Percentiles rank a stretch among this genome's conserved stretches.
Evolutionary conservation across 2,113 vertebrate genomes (phyloP).

Genomic region (Pheucticus melanocephalus): DNA sequence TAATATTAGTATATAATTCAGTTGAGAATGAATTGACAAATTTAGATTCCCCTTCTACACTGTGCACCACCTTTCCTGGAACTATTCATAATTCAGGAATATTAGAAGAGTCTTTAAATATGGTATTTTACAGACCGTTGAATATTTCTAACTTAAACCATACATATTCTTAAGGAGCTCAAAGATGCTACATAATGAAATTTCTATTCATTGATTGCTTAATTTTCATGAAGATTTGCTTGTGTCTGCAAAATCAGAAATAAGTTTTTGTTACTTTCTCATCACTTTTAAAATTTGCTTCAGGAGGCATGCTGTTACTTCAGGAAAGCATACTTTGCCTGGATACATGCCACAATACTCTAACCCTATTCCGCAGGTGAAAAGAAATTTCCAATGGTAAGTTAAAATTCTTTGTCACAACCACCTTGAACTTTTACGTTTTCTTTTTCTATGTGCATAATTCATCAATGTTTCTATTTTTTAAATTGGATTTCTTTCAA

Average conservation of each 20-base stretch:
- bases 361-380: not conserved
- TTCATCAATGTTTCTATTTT: not conserved
- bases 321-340: not conserved
- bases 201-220: not conserved
- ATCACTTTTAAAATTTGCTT: not conserved
- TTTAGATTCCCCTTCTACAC: not conserved
- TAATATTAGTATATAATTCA: slow-evolving; percentile 1
- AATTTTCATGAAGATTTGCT: slow-evolving; percentile 11
- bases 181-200: slow-evolving; percentile 2
- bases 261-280: not conserved
- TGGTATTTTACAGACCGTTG: slow-evolving; percentile 11
- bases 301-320: not conserved
- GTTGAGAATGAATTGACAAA: slow-evolving; percentile 1
- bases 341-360: not conserved
- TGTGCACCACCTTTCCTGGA: slow-evolving; percentile 8
- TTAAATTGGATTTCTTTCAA: not conserved
- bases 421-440: not conserved
- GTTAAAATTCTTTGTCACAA: not conserved
- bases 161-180: not conserved
- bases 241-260: slow-evolving; percentile 24
- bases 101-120: not conserved
- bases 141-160: slow-evolving; percentile 45
- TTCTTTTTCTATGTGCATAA: not conserved
- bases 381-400: not conserved
- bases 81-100: slow-evolving; percentile 7